Evolutionary conservation across 1,140 invertebrate species (phyloP), one percentile per base, ranked within the genome.

Genomic region (Drosophila lini): DNA sequence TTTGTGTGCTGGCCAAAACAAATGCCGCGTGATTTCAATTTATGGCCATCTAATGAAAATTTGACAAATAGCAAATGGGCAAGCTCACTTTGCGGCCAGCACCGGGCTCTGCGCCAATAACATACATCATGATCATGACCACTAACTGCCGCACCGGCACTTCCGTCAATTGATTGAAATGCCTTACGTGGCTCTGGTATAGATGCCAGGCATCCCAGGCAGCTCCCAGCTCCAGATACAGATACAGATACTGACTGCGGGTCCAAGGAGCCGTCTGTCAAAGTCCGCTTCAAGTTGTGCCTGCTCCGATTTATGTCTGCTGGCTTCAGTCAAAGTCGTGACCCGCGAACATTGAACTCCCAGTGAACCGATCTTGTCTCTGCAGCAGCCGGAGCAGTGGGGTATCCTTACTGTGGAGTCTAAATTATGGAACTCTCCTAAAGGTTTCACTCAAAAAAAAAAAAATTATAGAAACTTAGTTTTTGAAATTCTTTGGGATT

Each of bases 31-130:
- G 71, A 86, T 70, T 81, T 75, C 63, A 76, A 86, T 88, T 86
- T 86, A 86, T 86, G 83, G 71, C 79, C 71, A 62, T 65, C 65
- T 86, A 88, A 83, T 86, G 83, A 83, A 86, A 88, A 88, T 86
- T 88, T 86, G 83, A 86, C 83, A 86, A 86, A 86, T 86, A 74
- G 83, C 83, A 86, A 86, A 86, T 88, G 76, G 80, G 56, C 65
- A 75, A 62, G 70, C 79, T 68, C 63, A 47, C 60, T 78, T 78
- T 22, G 38, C 40, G 53, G 41, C 42, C 41, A 53, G 52, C 52
- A 38, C 16, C 34, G 40, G n/a, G 34, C 31, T 48, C 19, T 42
- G 19, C 25, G 55, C 74, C 74, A 85, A 85, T 81, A 61, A 63
- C 81, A 85, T 85, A 55, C 63, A 84, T 84, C 78, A 85, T 74